Conservation (phyloP, 2,113 vertebrate species). For the Psammodynastes pulverulentus region DNA sequence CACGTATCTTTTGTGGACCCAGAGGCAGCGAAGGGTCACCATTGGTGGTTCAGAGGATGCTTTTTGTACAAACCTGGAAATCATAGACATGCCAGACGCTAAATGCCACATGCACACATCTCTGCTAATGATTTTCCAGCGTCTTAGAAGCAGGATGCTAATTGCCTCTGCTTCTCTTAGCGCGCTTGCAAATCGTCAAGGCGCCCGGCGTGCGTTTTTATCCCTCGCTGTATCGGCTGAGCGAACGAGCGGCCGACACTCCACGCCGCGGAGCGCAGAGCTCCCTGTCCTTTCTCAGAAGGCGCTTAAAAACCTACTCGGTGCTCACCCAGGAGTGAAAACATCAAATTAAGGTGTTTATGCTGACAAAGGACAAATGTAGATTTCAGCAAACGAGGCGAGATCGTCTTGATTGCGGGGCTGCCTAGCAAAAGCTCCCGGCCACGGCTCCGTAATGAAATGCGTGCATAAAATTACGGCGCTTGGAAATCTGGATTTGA, state of each 20-base stretch:
- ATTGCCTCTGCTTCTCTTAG: background rate
- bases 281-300: constrained; percentile 73
- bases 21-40: background rate
- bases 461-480: constrained; percentile 85
- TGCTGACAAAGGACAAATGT: constrained; percentile 97
- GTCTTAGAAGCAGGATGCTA: background rate
- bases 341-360: constrained; percentile 94
- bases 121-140: background rate
- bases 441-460: constrained; percentile 84
- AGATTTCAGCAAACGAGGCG: constrained; percentile 90
- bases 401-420: constrained; percentile 86
- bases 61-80: background rate
- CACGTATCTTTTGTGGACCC: background rate
- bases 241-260: background rate
- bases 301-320: constrained; percentile 75
- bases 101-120: background rate
- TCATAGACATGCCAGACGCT: too few relatives aligned
- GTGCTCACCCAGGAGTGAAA: constrained; percentile 96
- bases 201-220: constrained; percentile 24
- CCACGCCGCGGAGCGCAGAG: constrained; percentile 68
- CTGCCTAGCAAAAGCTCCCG: constrained; percentile 77
- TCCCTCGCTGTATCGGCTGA: constrained; percentile 38
- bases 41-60: background rate
- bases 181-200: background rate
- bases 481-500: constrained; percentile 53